These are phyloP conservation scores for Caerostris darwini DNA, from an alignment of 1,140 invertebrate species.

Conservation along the genomic window DNA sequence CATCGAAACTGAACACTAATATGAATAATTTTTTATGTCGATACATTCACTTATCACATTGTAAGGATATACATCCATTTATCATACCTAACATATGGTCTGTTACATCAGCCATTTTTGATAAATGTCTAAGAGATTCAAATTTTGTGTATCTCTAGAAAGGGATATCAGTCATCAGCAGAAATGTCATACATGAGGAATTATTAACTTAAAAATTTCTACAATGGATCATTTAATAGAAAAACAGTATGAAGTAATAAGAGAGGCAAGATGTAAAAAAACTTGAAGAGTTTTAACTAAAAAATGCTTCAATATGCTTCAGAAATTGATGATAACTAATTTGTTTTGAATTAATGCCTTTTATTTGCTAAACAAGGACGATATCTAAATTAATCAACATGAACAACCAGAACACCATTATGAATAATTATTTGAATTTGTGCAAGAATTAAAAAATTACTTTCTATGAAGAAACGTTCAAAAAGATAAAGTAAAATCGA, in stretches of 20 bases:
- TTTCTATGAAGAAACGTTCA: too few relatives aligned
- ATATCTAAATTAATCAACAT: constrained; percentile 76
- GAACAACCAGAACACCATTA: neutral
- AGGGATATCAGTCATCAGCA: neutral
- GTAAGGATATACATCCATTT: neutral
- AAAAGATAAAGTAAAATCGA: too few relatives aligned
- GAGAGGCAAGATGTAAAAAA: neutral
- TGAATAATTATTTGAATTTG: too few relatives aligned
- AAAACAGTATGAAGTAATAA: neutral
- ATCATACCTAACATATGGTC: neutral
- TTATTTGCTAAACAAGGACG: constrained; percentile 60
- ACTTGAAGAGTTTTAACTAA: neutral
- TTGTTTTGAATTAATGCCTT: constrained; percentile 75
- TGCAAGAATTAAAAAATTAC: too few relatives aligned
- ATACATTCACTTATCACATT: neutral
- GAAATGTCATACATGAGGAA: neutral
- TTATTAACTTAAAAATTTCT: neutral
- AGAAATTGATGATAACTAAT: constrained; percentile 75
- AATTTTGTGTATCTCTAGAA: neutral
- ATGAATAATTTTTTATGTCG: neutral
- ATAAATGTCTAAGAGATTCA: neutral
- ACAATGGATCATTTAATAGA: neutral
- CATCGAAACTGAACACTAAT: too few relatives aligned
- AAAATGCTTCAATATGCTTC: neutral
- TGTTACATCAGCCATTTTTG: too few relatives aligned